Conservation (phyloP, 2,797 vertebrate genomes). For the Mustela erminea region DNA sequence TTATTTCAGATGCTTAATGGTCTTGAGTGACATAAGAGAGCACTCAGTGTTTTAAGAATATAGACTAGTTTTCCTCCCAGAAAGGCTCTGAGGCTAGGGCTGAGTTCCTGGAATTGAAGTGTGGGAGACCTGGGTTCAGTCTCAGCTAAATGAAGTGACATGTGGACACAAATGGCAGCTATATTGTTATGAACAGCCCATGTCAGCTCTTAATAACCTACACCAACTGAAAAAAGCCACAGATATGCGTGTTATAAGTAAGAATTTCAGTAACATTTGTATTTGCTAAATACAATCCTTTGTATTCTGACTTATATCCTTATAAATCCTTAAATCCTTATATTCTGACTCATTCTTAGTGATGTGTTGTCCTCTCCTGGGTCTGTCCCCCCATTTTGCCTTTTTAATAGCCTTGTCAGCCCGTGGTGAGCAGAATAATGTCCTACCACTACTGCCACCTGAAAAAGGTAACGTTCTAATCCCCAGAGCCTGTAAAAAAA, state of each 20-base stretch:
- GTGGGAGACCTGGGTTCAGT: background rate
- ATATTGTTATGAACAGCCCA: background rate
- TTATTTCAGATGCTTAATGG: background rate
- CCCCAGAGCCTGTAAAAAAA: background rate
- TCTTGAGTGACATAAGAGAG: background rate
- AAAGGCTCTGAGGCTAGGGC: background rate
- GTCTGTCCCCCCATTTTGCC: background rate
- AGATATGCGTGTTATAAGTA: background rate
- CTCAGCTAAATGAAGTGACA: background rate
- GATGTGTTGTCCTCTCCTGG: too few relatives aligned
- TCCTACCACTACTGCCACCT: background rate
- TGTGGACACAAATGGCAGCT: background rate
- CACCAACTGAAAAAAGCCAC: background rate
- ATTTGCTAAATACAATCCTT: background rate
- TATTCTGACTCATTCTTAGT: background rate
- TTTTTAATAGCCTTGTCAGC: background rate
- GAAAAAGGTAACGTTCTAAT: background rate
- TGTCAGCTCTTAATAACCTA: background rate
- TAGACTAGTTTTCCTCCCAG: background rate
- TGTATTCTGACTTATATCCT: too few relatives aligned
- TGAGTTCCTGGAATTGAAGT: background rate
- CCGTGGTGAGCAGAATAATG: background rate
- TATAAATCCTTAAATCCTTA: background rate
- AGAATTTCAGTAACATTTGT: background rate
- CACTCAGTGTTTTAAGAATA: background rate